Conservation (phyloP, 1,140 invertebrate species). For the Drosophila santomea region DNA sequence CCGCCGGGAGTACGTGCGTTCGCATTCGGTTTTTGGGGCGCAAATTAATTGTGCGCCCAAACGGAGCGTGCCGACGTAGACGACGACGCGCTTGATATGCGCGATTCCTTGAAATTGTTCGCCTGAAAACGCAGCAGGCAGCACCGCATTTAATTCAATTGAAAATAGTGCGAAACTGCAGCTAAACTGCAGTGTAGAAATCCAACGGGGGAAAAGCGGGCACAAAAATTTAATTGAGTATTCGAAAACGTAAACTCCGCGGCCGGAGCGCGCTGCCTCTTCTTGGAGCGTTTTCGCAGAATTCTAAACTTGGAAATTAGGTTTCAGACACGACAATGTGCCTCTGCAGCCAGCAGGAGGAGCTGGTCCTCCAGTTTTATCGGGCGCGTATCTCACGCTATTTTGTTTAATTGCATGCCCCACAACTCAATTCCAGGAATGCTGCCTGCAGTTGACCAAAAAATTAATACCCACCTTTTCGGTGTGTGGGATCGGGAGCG, state of each 20-base stretch:
- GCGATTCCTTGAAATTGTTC: slow-evolving; percentile 85
- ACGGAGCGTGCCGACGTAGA: slow-evolving; percentile 84
- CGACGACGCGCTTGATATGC: slow-evolving; percentile 84
- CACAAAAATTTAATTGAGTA: slow-evolving; percentile 79
- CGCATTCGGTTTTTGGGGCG: slow-evolving; percentile 75
- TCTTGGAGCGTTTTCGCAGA: slow-evolving; percentile 69
- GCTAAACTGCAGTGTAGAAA: no score
- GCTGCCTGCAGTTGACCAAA: slow-evolving; percentile 69
- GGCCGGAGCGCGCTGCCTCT: background rate
- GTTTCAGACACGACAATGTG: slow-evolving; percentile 71
- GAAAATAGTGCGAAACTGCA: slow-evolving; percentile 80
- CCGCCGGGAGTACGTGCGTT: slow-evolving; percentile 57
- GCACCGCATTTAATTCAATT: slow-evolving; percentile 78
- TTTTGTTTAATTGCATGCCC: slow-evolving; percentile 81
- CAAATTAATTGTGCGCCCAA: slow-evolving; percentile 85
- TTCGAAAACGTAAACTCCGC: slow-evolving; percentile 73
- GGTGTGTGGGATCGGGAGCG: slow-evolving; percentile 39
- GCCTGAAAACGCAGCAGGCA: slow-evolving; percentile 74
- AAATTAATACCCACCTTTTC: slow-evolving; percentile 57
- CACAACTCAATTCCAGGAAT: slow-evolving; percentile 74
- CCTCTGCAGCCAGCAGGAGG: slow-evolving; percentile 18
- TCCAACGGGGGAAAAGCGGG: background rate
- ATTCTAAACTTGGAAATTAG: slow-evolving; percentile 84
- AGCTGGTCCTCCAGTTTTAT: slow-evolving; percentile 48
- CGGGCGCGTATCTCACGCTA: slow-evolving; percentile 79